phyloP scores from a whole-genome alignment of 2,797 vertebrate species.

The Neosilurus hyrtlii region DNA sequence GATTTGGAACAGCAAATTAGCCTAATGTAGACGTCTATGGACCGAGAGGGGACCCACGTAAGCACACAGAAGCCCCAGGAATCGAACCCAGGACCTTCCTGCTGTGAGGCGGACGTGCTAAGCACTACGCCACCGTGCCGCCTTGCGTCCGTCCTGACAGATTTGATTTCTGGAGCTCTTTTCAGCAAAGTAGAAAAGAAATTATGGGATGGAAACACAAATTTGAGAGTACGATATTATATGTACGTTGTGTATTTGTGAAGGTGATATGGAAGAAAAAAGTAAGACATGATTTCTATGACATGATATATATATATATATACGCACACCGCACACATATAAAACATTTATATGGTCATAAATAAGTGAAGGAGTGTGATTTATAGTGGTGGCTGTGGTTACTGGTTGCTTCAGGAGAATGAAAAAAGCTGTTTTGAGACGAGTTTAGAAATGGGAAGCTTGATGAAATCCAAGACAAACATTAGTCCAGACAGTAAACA shows the following conservation, averaged over 20 bases:
- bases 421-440: background rate
- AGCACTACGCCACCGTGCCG: too few relatives aligned
- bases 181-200: background rate
- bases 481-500: constrained; percentile 7
- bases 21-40: too few relatives aligned
- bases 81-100: too few relatives aligned
- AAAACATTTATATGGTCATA: background rate
- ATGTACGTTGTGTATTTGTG: background rate
- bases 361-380: background rate
- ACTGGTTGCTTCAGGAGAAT: background rate
- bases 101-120: too few relatives aligned
- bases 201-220: background rate
- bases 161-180: background rate
- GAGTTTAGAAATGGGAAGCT: background rate
- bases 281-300: background rate
- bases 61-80: too few relatives aligned
- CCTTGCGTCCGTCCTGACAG: background rate
- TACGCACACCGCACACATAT: background rate
- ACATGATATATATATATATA: too few relatives aligned
- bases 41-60: too few relatives aligned
- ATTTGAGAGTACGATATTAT: too few relatives aligned
- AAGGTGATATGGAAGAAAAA: background rate
- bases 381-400: background rate
- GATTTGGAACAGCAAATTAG: too few relatives aligned
- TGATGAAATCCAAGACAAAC: constrained; percentile 15